Evolutionary conservation across 37 sponge, comb jelly and placozoan genomes (phyloP), one percentile per base, ranked within the genome.

Genomic region (Spongilla lacustris): DNA sequence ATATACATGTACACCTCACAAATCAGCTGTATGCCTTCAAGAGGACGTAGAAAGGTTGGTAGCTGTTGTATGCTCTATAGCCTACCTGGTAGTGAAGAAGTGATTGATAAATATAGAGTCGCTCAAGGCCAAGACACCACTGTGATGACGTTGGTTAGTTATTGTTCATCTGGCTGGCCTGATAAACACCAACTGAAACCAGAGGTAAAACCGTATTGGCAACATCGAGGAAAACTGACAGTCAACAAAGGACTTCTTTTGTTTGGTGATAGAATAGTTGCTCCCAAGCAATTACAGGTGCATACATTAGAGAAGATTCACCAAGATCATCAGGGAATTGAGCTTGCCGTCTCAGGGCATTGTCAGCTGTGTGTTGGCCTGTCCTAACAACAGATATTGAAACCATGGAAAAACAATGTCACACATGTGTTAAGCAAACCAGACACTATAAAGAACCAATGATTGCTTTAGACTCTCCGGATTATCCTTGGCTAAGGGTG

Each of bases 301-400:
- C 28, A 66, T 14, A 81, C 81, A 3, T 6, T 81, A 29, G 34
- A 67, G 32, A 81, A 81, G 81, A 81, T 81, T 28, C 81, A 81
- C 67, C 36, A 66, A 23, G 81, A 69, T 68, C 81, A 81, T 29
- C 81, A 67, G 67, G 81, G 68, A 22, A 81, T 81, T 32, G 33
- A 66, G 81, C 66, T 26, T 78, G 69, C 69, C 69, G 67, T 66
- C 33, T n/a, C n/a, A n/a, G n/a, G n/a, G n/a, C n/a, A n/a, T n/a
- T n/a, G n/a, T 28, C 32, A 28, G 67, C 81, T 81, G 69, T 81
- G 25, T 83, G 83, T 73, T 83, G 81, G 81, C 81, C 79, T 28
- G 81, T 9, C n/a, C 33, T 81, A 67, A 32, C 81, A 26, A 27
- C 25, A 81, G 67, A 81, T 28, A 66, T 81, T 21, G 66, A 81